Evolutionary conservation across 2,797 vertebrate species (phyloP).

Genomic region (Hippoglossus hippoglossus): DNA sequence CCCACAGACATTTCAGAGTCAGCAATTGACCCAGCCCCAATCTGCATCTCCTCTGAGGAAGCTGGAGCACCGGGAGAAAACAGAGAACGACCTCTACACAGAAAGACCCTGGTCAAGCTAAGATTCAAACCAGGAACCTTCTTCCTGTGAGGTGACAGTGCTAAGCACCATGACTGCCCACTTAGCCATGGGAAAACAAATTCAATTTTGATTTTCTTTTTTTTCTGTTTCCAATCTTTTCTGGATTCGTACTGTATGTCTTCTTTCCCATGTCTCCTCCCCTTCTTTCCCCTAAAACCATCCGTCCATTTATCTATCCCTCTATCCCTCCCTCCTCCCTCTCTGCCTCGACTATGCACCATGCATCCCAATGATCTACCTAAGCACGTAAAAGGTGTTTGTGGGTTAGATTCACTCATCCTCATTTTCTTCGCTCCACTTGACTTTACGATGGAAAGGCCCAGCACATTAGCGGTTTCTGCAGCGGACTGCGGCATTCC

Average conservation of each 20-base stretch:
- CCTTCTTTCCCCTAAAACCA: slow-evolving; percentile 16
- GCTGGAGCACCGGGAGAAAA: too few relatives aligned
- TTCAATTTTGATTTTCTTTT: not conserved
- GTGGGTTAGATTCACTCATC: slow-evolving; percentile 69
- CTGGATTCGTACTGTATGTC: not conserved
- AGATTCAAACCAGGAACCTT: too few relatives aligned
- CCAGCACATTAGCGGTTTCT: slow-evolving; percentile 70
- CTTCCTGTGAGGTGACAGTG: too few relatives aligned
- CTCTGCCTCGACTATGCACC: slow-evolving; percentile 49
- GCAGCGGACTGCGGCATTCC: slow-evolving; percentile 76
- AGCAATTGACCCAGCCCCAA: too few relatives aligned
- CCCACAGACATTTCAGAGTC: too few relatives aligned
- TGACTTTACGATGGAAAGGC: slow-evolving; percentile 74
- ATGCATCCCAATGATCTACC: slow-evolving; percentile 68
- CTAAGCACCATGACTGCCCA: too few relatives aligned
- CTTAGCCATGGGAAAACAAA: not conserved
- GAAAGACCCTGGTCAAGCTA: too few relatives aligned
- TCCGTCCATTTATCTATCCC: slow-evolving; percentile 29
- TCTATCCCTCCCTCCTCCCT: not conserved
- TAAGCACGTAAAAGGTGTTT: slow-evolving; percentile 71
- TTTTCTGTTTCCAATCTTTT: slow-evolving; percentile 5
- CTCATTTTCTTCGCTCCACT: slow-evolving; percentile 74
- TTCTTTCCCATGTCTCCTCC: not conserved
- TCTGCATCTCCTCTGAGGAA: too few relatives aligned
- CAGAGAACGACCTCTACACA: too few relatives aligned